Evolutionary conservation across 2,888 invertebrate genomes (phyloP), one percentile per base, ranked within the genome.

Genomic region (Priapulus caudatus): DNA sequence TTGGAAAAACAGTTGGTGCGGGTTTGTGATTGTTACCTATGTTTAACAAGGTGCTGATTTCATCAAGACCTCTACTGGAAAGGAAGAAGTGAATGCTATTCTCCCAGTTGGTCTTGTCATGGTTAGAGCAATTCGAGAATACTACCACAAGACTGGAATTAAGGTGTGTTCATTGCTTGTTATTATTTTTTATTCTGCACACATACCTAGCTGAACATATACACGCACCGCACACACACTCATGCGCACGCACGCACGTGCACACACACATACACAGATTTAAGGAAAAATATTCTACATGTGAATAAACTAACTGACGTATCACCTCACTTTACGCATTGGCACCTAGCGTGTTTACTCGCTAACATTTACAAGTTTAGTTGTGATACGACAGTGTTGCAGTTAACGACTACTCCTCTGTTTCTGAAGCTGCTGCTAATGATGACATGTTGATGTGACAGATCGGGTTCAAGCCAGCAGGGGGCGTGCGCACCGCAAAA

Each of bases 381-480:
- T n/a, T n/a, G n/a, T n/a, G n/a, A n/a, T n/a, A n/a, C n/a, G n/a
- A n/a, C n/a, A n/a, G n/a, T n/a, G n/a, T n/a, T n/a, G n/a, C n/a
- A n/a, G n/a, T n/a, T n/a, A n/a, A n/a, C n/a, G n/a, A n/a, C n/a
- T n/a, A n/a, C n/a, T n/a, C n/a, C n/a, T n/a, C n/a, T n/a, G n/a
- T n/a, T n/a, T n/a, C n/a, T n/a, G n/a, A n/a, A n/a, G n/a, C n/a
- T n/a, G n/a, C n/a, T n/a, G n/a, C n/a, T n/a, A n/a, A n/a, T n/a
- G n/a, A n/a, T n/a, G n/a, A n/a, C n/a, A n/a, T n/a, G n/a, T n/a
- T n/a, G n/a, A n/a, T n/a, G n/a, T n/a, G n/a, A n/a, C 65, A 88
- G 87, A 83, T 97, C 57, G 98, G 98, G 1, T 79, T 99, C 53
- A 99, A 99, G 73, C 93, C 98, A 19, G 98, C 98, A 19, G 98